Percentiles rank a stretch among this genome's conserved stretches.
Conservation (phyloP, 2,113 vertebrate species). For the Ivindomyrus marchei region DNA sequence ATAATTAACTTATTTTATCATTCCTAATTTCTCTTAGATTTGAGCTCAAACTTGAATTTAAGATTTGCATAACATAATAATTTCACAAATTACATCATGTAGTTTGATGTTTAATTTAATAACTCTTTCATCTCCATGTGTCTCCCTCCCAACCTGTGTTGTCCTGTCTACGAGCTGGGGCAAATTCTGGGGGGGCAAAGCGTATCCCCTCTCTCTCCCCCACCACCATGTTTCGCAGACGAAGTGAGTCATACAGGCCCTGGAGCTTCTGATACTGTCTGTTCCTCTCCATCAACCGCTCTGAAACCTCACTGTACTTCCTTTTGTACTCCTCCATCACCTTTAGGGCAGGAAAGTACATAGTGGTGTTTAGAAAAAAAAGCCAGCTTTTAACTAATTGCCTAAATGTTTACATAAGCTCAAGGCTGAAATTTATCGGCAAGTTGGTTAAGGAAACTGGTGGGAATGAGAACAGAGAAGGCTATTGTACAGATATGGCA, state of each 20-base stretch:
- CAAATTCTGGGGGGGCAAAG: conserved; percentile 27
- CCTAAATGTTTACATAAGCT: neutral
- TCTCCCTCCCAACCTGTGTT: neutral
- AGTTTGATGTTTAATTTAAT: neutral
- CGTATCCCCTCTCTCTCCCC: conserved; percentile 40
- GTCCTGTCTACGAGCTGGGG: conserved; percentile 34
- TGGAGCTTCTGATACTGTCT: conserved; percentile 81
- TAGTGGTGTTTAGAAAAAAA: neutral
- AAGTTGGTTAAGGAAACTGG: neutral
- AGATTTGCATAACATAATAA: neutral
- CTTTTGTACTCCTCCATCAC: conserved; percentile 81
- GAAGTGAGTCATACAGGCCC: conserved; percentile 76
- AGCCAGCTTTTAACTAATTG: neutral
- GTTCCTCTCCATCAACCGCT: conserved; percentile 81
- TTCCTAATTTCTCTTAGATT: neutral
- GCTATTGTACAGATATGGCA: conserved; percentile 23
- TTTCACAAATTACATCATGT: neutral
- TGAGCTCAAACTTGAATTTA: neutral
- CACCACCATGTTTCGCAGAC: conserved; percentile 70
- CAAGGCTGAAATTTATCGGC: neutral
- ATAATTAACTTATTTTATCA: neutral
- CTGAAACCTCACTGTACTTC: conserved; percentile 80
- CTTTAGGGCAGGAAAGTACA: conserved; percentile 30
- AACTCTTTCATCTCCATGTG: conserved; percentile 21
- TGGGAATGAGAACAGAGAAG: neutral